phyloP scores from a whole-genome alignment of 2,888 invertebrate species.

The Mactromeris polynyma region DNA sequence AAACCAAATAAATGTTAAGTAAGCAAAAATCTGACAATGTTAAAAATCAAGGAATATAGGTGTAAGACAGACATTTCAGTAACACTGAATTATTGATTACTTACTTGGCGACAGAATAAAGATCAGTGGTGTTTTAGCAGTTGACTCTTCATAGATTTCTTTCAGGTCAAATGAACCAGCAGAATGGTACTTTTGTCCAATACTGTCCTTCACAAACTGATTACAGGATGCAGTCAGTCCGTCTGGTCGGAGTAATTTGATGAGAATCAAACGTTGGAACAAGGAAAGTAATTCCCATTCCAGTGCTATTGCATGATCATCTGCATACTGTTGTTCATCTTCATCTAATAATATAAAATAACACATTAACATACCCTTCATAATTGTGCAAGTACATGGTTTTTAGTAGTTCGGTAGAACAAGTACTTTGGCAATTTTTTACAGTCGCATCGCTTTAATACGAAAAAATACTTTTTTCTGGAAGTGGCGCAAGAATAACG shows the following conservation, averaged over 20 bases:
- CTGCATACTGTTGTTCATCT: slow-evolving; percentile 32
- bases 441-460: no score
- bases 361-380: no score
- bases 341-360: slow-evolving; percentile 16
- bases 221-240: slow-evolving; percentile 80
- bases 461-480: no score
- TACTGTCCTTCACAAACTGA: slow-evolving; percentile 83
- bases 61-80: no score
- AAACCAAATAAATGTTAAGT: no score
- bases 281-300: slow-evolving; percentile 82
- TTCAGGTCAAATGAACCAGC: slow-evolving; percentile 85
- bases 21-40: no score
- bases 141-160: slow-evolving; percentile 85
- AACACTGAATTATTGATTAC: no score
- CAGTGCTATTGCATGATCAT: slow-evolving; percentile 73
- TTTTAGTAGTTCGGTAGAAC: no score
- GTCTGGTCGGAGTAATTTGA: slow-evolving; percentile 85
- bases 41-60: no score
- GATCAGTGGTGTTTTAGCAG: slow-evolving; percentile 85
- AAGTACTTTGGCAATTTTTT: no score
- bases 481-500: no score
- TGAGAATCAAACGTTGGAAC: slow-evolving; percentile 85
- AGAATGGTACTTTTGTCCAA: slow-evolving; percentile 84
- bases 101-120: slow-evolving; percentile 87
- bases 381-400: no score